Evolutionary conservation across 2,797 vertebrate genomes (phyloP).

Genomic region (Telmatherina bonti): DNA sequence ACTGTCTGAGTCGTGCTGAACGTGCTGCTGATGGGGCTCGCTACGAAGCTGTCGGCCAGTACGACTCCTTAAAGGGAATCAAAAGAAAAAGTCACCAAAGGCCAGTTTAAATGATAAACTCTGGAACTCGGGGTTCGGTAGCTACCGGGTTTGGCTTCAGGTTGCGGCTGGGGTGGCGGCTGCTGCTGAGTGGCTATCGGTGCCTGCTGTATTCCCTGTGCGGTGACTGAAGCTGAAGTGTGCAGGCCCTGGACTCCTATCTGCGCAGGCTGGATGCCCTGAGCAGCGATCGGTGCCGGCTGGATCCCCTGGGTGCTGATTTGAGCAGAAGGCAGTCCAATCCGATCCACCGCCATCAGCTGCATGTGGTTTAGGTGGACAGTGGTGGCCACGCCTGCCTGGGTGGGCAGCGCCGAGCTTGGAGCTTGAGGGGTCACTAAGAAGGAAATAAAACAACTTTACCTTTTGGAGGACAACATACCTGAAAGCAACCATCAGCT

Average conservation of each 20-base stretch:
- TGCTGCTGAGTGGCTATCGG: constrained; percentile 85
- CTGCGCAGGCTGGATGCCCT: constrained; percentile 92
- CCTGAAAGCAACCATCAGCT: not conserved
- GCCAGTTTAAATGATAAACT: too few relatives aligned
- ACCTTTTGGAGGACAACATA: not conserved
- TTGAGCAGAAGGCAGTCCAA: constrained; percentile 92
- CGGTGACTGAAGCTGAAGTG: constrained; percentile 86
- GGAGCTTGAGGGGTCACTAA: constrained; percentile 95
- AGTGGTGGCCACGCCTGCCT: constrained; percentile 93
- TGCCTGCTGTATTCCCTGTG: constrained; percentile 91
- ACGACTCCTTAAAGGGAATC: constrained; percentile 84
- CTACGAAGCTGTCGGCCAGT: constrained; percentile 93
- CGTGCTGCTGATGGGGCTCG: constrained; percentile 92
- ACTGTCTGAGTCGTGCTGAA: constrained; percentile 90
- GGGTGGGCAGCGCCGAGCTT: constrained; percentile 91
- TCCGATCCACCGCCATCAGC: constrained; percentile 97
- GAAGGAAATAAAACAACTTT: not conserved
- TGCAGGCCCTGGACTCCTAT: constrained; percentile 94
- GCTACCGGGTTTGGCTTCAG: constrained; percentile 92
- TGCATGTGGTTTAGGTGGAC: constrained; percentile 99
- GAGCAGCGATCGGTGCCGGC: constrained; percentile 87
- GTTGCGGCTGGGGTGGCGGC: constrained; percentile 84
- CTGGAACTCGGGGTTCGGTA: not conserved
- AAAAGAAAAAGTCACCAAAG: constrained; percentile 16
- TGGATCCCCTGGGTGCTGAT: constrained; percentile 95